A percentile compares a stretch with the other conserved stretches of the same genome.
phyloP scores from a whole-genome alignment of 2,888 invertebrate genomes.

The Subacronicta megacephala region DNA sequence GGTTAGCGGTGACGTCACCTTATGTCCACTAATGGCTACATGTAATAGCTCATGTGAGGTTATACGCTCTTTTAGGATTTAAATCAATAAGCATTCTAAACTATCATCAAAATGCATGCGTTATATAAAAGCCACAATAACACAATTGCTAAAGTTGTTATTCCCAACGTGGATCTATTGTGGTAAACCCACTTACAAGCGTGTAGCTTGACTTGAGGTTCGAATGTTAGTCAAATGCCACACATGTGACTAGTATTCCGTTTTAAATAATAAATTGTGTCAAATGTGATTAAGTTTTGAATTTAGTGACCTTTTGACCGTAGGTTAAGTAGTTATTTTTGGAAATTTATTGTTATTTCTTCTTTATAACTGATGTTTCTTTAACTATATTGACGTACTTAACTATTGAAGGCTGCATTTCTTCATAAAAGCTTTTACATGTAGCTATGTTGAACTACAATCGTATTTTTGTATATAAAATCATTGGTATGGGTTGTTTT shows the following conservation, averaged over 20 bases:
- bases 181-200: not conserved
- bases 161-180: conserved; percentile 1
- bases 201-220: conserved; percentile 1
- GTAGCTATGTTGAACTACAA: conserved; percentile 29
- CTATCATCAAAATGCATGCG: conserved; percentile 16
- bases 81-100: conserved; percentile 5
- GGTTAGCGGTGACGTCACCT: conserved; percentile 37
- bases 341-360: conserved; percentile 46
- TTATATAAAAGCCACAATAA: conserved; percentile 1
- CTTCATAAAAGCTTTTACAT: conserved; percentile 39
- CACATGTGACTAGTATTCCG: conserved; percentile 17
- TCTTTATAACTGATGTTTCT: conserved; percentile 26
- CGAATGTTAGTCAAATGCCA: conserved; percentile 19
- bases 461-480: conserved; percentile 49
- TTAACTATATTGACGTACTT: conserved; percentile 50
- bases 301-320: conserved; percentile 46
- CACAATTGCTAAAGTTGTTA: not conserved
- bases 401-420: conserved; percentile 38
- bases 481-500: conserved; percentile 13
- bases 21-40: conserved; percentile 39
- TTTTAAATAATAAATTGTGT: conserved; percentile 21
- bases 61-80: conserved; percentile 39
- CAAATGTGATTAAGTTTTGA: conserved; percentile 44
- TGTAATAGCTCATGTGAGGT: conserved; percentile 40
- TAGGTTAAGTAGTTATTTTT: conserved; percentile 55